Evolutionary conservation across 92 coral and sea anemone genomes (phyloP).

Genomic region (Metridium senile): DNA sequence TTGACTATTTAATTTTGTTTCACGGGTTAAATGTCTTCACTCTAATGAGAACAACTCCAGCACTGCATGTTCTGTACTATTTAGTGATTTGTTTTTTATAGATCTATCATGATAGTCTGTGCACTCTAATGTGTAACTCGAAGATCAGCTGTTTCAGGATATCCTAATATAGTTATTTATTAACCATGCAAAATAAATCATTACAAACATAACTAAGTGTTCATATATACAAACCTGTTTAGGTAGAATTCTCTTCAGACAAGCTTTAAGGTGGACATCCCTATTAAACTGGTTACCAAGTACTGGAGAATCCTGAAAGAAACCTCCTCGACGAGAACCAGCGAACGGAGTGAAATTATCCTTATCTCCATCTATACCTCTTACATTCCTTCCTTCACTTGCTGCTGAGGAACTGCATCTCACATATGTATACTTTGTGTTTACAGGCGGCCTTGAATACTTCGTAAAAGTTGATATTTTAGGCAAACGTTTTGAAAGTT

Average conservation of each 20-base stretch:
- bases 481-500: not conserved
- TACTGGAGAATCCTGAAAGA: constrained; percentile 78
- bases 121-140: too few relatives aligned
- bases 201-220: too few relatives aligned
- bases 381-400: not conserved
- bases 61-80: too few relatives aligned
- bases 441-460: not conserved
- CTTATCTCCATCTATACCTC: not conserved
- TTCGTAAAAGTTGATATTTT: not conserved
- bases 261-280: constrained; percentile 60
- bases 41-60: too few relatives aligned
- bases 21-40: too few relatives aligned
- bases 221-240: constrained; percentile 67
- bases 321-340: constrained; percentile 70
- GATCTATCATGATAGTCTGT: too few relatives aligned
- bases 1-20: too few relatives aligned
- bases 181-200: too few relatives aligned
- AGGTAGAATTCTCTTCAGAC: constrained; percentile 72
- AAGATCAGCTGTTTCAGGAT: too few relatives aligned
- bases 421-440: not conserved
- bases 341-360: constrained; percentile 14
- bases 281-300: constrained; percentile 75
- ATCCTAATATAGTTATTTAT: too few relatives aligned
- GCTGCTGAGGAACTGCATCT: not conserved
- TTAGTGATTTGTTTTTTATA: too few relatives aligned